phyloP scores from a whole-genome alignment of 2,113 vertebrate species.

The Turdus rufiventris region DNA sequence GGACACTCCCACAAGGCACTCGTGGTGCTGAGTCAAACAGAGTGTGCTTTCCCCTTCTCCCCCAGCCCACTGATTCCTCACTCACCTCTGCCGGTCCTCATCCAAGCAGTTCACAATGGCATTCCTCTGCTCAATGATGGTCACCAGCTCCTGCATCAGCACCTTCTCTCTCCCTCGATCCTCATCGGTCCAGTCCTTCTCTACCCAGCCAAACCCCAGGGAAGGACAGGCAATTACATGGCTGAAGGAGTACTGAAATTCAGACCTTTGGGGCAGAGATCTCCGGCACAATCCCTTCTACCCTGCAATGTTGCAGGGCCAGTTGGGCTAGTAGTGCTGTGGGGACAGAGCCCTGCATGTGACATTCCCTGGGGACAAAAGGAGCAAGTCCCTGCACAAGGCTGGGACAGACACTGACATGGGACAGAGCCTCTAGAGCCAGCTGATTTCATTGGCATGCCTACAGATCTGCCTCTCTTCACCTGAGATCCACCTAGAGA shows the following conservation, averaged over 20 bases:
- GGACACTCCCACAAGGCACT: background rate
- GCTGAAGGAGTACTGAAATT: background rate
- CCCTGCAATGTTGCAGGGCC: background rate
- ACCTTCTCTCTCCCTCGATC: constrained; percentile 81
- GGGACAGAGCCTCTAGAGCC: background rate
- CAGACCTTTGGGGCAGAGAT: background rate
- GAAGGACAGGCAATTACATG: background rate
- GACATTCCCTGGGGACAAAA: background rate
- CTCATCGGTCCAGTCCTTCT: constrained; percentile 83
- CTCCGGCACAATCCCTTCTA: background rate
- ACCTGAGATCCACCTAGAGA: background rate
- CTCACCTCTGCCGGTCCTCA: constrained; percentile 89
- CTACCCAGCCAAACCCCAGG: constrained; percentile 60
- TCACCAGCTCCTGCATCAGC: constrained; percentile 85
- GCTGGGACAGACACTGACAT: background rate
- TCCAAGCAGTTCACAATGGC: constrained; percentile 90
- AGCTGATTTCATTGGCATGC: background rate
- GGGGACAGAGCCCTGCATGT: background rate
- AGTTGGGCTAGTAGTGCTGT: background rate
- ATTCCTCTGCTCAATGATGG: constrained; percentile 88
- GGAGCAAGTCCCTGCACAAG: background rate
- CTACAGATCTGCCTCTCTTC: background rate
- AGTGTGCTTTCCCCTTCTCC: background rate
- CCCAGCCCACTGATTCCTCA: background rate
- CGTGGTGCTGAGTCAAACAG: accelerated